Evolutionary conservation across 2,888 invertebrate species (phyloP).

Genomic region (Troglohyphantes excavatus): DNA sequence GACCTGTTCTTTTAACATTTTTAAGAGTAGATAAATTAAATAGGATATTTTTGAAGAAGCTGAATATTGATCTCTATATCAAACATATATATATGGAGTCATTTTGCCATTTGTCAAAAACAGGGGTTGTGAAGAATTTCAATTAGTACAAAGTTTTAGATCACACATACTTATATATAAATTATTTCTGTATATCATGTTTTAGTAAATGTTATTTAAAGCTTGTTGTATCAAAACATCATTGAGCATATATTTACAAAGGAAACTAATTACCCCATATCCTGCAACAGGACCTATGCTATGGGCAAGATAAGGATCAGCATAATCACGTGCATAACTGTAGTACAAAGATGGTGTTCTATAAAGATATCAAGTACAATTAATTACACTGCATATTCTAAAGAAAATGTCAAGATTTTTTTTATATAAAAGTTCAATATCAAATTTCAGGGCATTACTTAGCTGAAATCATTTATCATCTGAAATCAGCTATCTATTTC

Average conservation of each 20-base stretch:
- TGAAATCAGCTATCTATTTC: too few relatives aligned
- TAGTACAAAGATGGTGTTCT: conserved; percentile 78
- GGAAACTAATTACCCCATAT: conserved; percentile 90
- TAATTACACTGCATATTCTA: neutral
- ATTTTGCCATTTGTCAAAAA: too few relatives aligned
- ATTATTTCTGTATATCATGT: too few relatives aligned
- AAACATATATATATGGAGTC: too few relatives aligned
- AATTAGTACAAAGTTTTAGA: too few relatives aligned
- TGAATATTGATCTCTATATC: too few relatives aligned
- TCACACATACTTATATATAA: too few relatives aligned
- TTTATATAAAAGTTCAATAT: neutral
- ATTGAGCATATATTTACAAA: conserved; percentile 1
- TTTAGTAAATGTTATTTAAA: neutral
- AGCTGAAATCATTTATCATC: too few relatives aligned
- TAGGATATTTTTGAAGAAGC: too few relatives aligned
- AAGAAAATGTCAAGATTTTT: neutral
- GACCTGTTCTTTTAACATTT: too few relatives aligned
- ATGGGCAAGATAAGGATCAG: conserved; percentile 96
- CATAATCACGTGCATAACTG: conserved; percentile 92
- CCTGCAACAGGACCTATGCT: conserved; percentile 98
- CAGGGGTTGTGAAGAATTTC: too few relatives aligned
- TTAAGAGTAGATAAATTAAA: too few relatives aligned
- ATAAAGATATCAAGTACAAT: neutral
- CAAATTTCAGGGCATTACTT: neutral
- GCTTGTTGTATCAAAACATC: neutral